Conservation (phyloP, 2,888 invertebrate species). For the Lasioglossum pauxillum region DNA sequence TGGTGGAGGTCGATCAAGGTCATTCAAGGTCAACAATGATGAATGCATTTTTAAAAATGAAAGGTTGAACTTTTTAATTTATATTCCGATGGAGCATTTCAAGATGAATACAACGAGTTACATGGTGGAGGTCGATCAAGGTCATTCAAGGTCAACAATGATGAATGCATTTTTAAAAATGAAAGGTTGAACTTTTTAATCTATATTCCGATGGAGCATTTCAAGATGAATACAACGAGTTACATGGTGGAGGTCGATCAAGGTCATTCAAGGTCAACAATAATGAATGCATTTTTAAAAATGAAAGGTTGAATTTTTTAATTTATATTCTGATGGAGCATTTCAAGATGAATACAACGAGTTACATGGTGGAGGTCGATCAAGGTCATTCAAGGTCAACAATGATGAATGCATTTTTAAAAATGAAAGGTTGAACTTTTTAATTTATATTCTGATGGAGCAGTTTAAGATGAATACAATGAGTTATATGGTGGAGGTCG, state of each 20-base stretch:
- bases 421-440: not conserved
- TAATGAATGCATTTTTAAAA: too few relatives aligned
- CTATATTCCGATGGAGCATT: not conserved
- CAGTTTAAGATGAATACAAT: not conserved
- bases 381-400: not conserved
- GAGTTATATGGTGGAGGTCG: not conserved
- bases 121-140: not conserved
- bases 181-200: not conserved
- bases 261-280: not conserved
- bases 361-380: not conserved
- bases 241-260: not conserved
- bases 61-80: not conserved
- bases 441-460: not conserved
- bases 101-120: not conserved
- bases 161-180: too few relatives aligned
- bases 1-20: not conserved
- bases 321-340: not conserved
- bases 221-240: not conserved
- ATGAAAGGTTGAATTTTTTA: not conserved
- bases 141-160: not conserved
- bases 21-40: not conserved
- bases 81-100: not conserved
- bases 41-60: too few relatives aligned
- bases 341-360: not conserved
- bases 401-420: too few relatives aligned